Base-by-base conservation (phyloP, 2,797 vertebrate genomes). In the Crossoptilon crossoptilon region DNA sequence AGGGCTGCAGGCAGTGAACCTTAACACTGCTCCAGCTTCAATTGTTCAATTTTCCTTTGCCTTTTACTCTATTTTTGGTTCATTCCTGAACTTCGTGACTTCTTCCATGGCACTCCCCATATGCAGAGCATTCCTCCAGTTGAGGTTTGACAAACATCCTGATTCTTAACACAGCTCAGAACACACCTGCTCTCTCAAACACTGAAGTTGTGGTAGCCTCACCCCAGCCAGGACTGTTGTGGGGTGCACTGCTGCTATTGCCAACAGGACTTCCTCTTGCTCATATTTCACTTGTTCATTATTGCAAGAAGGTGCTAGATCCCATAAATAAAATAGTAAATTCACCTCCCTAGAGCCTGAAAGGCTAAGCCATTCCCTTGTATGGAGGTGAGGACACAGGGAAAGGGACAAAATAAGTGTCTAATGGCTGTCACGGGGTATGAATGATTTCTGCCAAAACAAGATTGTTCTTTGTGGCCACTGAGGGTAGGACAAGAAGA, bases 1-100 rank as follows among this genome's bases (percentile, higher is more conserved):
- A 58, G 33, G 17, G 17, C 56, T 79, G 13, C 21, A 37, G 35
- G 37, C 37, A 62, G 13, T 16, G 18, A 79, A 78, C 8, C 9
- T 70, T 48, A 59, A 58, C 19, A 53, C 23, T 0, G 0, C 7
- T 90, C 35, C 48, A 7, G 7, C 23, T 62, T 77, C 6, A 0
- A 8, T 10, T 43, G 35, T 43, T 76, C 33, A 14, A 75, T 75
- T 79, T 90, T 44, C n/a, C 33, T 87, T 43, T 74, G 58, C 33
- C 39, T 84, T 91, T 55, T 49, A 33, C 18, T 46, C 31, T 4
- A 11, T 55, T 90, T 87, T 90, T 58, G 4, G 77, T 93, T 68
- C 41, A n/a, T n/a, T 17, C 24, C 59, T 83, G 68, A 58, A 68
- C 64, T 90, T 88, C 23, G 6, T 71, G 74, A 73, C 43, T 78